A percentile compares a stretch with the other conserved stretches of the same genome.
These are phyloP conservation scores for Tetanocera ferruginea DNA, from an alignment of 2,888 invertebrate species.

Conservation along the genomic window DNA sequence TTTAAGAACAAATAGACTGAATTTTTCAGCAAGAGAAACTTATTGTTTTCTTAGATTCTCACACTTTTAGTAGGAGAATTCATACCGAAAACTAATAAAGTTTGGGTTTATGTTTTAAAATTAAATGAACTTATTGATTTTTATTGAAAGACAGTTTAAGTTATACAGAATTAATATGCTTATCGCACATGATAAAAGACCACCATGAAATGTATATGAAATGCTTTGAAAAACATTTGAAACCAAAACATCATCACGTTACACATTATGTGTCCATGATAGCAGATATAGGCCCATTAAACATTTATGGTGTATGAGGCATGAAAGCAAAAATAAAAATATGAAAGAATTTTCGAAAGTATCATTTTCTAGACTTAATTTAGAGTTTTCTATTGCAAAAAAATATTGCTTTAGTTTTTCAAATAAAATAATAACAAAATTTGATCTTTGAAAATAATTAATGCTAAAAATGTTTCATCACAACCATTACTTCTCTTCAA, in stretches of 20 bases:
- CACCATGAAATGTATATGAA: constrained; percentile 34
- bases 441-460: not conserved
- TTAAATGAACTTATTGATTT: constrained; percentile 36
- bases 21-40: constrained; percentile 40
- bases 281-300: constrained; percentile 29
- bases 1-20: constrained; percentile 32
- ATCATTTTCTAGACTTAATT: constrained; percentile 14
- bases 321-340: constrained; percentile 33
- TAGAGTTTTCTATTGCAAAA: constrained; percentile 22
- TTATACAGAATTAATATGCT: constrained; percentile 36
- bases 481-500: not conserved
- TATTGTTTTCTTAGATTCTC: constrained; percentile 38
- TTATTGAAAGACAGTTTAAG: constrained; percentile 38
- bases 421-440: not conserved
- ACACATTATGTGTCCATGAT: constrained; percentile 34
- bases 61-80: constrained; percentile 38
- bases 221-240: constrained; percentile 37
- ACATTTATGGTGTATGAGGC: constrained; percentile 38
- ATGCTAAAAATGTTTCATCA: not conserved
- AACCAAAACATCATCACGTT: constrained; percentile 41
- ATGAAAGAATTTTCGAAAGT: constrained; percentile 22
- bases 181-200: constrained; percentile 27
- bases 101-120: constrained; percentile 37
- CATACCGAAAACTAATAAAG: constrained; percentile 29
- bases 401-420: constrained; percentile 11